A percentile compares a stretch with the other conserved stretches of the same genome.
Conservation (phyloP, 2,113 vertebrate genomes). For the Bagarius yarrelli region DNA sequence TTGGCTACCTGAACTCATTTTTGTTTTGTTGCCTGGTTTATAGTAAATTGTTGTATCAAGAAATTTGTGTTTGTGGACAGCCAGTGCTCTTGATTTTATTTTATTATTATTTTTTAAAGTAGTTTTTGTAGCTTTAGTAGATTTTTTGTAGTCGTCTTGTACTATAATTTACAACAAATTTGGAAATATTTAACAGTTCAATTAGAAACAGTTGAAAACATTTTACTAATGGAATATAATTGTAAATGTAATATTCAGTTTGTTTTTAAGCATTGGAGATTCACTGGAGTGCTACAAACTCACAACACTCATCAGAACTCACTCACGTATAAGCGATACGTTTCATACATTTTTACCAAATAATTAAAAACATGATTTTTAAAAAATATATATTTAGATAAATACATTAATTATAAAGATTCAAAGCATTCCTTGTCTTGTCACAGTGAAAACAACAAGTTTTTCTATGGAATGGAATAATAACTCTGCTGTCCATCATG, state of each 20-base stretch:
- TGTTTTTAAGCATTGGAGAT: background rate
- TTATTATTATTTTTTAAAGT: no score
- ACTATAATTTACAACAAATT: background rate
- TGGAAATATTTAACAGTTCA: background rate
- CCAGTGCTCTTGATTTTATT: no score
- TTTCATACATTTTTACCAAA: background rate
- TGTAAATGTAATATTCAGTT: background rate
- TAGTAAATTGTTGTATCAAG: background rate
- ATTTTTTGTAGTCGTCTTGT: background rate
- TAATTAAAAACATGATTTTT: background rate
- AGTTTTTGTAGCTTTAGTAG: no score
- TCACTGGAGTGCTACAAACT: background rate
- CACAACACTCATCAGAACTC: no score
- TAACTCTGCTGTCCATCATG: no score
- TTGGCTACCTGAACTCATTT: background rate
- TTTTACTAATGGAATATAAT: background rate
- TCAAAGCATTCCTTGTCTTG: no score
- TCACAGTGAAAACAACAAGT: no score
- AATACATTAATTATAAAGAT: no score
- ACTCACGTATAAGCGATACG: background rate
- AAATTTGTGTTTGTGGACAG: background rate
- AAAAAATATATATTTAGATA: no score
- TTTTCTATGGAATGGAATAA: no score
- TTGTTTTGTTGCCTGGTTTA: background rate
- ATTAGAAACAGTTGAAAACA: background rate